These are phyloP conservation scores for Piscicola geometra DNA, from an alignment of 2,888 invertebrate species.

Conservation along the genomic window DNA sequence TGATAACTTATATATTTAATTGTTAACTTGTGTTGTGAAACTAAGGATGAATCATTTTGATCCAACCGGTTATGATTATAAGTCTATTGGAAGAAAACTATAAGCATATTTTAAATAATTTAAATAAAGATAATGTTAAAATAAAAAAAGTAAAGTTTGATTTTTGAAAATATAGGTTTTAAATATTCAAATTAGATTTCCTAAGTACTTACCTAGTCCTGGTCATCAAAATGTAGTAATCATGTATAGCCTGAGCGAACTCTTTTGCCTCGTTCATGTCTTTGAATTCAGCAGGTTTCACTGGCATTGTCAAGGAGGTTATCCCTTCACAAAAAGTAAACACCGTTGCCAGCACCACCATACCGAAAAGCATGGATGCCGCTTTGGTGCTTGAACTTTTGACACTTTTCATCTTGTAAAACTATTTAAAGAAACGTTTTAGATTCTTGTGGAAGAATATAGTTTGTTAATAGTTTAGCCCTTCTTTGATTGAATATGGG, in stretches of 20 bases:
- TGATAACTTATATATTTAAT: no score
- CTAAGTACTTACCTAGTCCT: slow-evolving; percentile 16
- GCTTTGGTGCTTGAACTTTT: no score
- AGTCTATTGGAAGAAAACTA: no score
- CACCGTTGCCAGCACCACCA: neutral
- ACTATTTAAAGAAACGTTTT: no score
- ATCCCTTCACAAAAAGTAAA: neutral
- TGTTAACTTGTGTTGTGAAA: no score
- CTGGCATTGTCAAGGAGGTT: slow-evolving; percentile 16
- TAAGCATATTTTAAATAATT: no score
- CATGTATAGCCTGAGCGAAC: slow-evolving; percentile 25
- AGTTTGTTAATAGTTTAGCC: no score
- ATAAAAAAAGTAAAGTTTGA: neutral
- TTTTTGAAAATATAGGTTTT: no score
- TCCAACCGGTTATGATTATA: no score
- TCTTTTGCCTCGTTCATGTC: slow-evolving; percentile 9
- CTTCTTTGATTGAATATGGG: no score
- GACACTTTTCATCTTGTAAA: slow-evolving; percentile 62
- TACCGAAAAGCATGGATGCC: neutral
- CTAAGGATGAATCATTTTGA: no score
- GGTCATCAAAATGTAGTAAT: slow-evolving; percentile 21
- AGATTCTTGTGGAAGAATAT: no score
- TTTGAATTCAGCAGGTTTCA: slow-evolving; percentile 22
- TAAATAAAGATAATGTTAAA: neutral
- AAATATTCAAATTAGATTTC: neutral